A percentile compares a stretch with the other conserved stretches of the same genome.
These are phyloP conservation scores for Hydriomena furcata DNA, from an alignment of 2,888 invertebrate species.

Conservation along the genomic window DNA sequence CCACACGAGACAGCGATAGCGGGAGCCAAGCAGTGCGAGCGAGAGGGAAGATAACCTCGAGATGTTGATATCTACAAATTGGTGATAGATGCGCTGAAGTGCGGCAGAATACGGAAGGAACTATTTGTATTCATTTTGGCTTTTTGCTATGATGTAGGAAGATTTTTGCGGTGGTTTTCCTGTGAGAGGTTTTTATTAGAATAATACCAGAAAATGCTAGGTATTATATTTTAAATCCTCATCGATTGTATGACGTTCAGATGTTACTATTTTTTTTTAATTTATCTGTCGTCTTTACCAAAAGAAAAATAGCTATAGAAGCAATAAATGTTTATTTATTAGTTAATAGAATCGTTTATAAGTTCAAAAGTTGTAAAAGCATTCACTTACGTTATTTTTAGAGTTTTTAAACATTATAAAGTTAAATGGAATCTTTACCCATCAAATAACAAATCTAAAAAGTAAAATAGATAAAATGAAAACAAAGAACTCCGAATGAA, in stretches of 20 bases:
- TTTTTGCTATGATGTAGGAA: conserved; percentile 23
- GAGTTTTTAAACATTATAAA: too few species aligned
- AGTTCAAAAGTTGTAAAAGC: background rate
- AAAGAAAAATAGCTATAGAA: too few species aligned
- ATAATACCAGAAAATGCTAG: too few species aligned
- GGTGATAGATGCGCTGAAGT: conserved; percentile 47
- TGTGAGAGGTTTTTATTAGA: background rate
- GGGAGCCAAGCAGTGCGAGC: conserved; percentile 26
- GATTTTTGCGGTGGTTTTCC: conserved; percentile 2
- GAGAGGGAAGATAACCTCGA: conserved; percentile 39
- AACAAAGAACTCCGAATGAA: conserved; percentile 55
- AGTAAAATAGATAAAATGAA: conserved; percentile 46
- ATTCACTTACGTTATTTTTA: too few species aligned
- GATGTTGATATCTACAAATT: conserved; percentile 51
- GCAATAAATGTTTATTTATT: too few species aligned
- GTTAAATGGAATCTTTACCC: conserved; percentile 1
- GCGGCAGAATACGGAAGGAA: conserved; percentile 40
- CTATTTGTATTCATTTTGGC: conserved; percentile 38
- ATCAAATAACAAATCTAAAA: conserved; percentile 25
- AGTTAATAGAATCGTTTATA: too few species aligned
- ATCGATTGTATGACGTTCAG: too few species aligned
- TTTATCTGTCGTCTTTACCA: too few species aligned
- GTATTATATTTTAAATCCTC: too few species aligned
- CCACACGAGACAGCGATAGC: conserved; percentile 40
- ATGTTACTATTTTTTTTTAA: too few species aligned